Base-by-base conservation (phyloP, 2,797 vertebrate species). In the Arctocebus calabarensis region DNA sequence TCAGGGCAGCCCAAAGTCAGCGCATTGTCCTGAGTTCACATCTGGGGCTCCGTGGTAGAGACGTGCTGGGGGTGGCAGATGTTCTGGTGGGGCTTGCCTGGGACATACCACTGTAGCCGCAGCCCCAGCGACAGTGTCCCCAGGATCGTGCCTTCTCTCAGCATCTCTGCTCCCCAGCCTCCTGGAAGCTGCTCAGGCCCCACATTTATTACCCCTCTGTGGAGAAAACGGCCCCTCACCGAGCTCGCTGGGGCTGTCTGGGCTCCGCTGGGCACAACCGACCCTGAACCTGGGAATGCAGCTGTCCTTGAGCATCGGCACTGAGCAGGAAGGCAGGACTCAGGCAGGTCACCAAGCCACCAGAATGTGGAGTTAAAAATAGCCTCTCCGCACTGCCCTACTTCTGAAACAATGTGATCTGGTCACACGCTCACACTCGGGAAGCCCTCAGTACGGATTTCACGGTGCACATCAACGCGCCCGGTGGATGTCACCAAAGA, bases 181-280 rank as follows among this genome's bases (percentile, higher is more conserved):
- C n/a, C n/a, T 61, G 8, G 5, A 43, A 37, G 16, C 11, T 29
- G 10, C 8, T 22, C 1, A 3, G 27, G 45, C 23, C 34, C 64
- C 73, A 20, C 5, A 0, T 5, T 3, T 2, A 7, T 0, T 32
- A 57, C 71, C 7, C 40, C 40, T 32, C n/a, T 1, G 2, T 23
- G 17, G 45, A 5, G 19, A 34, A 3, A 23, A 13, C 6, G 20
- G 16, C 22, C 27, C 78, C 32, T 6, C 4, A 2, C 27, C 27
- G 22, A 55, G 29, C 59, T 75, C 45, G 0, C n/a, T 9, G 10
- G 73, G 73, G 48, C 32, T 2, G 6, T 16, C 37, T n/a, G 82
- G 40, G 29, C 61, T 92, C 34, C 1, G 17, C 27, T 66, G 0
- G 32, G 59, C 59, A 34, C 27, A 10, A 13, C 1, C 0, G 4